These are phyloP conservation scores for Drosophila prolongata DNA, from an alignment of 2,888 invertebrate species.

Conservation along the genomic window DNA sequence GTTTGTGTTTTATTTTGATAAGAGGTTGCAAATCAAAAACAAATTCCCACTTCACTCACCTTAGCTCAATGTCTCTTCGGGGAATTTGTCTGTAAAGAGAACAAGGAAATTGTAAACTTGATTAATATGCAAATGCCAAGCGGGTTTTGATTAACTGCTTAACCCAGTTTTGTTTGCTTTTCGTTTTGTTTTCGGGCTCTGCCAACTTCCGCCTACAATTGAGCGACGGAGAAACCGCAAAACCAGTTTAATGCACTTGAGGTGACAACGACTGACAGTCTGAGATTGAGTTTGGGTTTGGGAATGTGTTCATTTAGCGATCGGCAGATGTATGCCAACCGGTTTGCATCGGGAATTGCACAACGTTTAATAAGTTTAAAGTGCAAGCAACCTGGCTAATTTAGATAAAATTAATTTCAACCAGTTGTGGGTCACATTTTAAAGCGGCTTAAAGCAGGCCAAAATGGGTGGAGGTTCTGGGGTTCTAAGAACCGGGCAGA, in stretches of 20 bases:
- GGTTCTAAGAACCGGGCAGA: slow-evolving; percentile 10
- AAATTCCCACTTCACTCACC: slow-evolving; percentile 39
- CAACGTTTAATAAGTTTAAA: slow-evolving; percentile 3
- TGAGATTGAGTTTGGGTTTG: slow-evolving; percentile 28
- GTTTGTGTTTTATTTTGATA: slow-evolving; percentile 18
- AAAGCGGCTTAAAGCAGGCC: slow-evolving; percentile 7
- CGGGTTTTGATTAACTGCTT: slow-evolving; percentile 69
- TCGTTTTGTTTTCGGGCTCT: slow-evolving; percentile 10
- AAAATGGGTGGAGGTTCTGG: background rate
- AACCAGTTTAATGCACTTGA: slow-evolving; percentile 65
- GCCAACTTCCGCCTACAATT: slow-evolving; percentile 62
- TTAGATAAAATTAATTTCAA: slow-evolving; percentile 49
- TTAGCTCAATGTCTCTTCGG: slow-evolving; percentile 15
- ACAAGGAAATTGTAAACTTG: slow-evolving; percentile 54
- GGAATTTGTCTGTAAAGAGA: slow-evolving; percentile 54
- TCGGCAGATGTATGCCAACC: slow-evolving; percentile 3
- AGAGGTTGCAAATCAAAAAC: slow-evolving; percentile 14
- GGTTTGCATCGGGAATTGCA: slow-evolving; percentile 7
- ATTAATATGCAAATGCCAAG: slow-evolving; percentile 73
- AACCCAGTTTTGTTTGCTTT: slow-evolving; percentile 57
- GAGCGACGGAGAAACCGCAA: slow-evolving; percentile 39
- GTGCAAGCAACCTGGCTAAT: slow-evolving; percentile 46
- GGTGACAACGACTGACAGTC: slow-evolving; percentile 27
- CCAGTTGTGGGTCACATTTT: slow-evolving; percentile 65
- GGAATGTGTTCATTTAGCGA: slow-evolving; percentile 31